phyloP scores from a whole-genome alignment of 2,888 invertebrate species.

The Oscheius sp. region DNA sequence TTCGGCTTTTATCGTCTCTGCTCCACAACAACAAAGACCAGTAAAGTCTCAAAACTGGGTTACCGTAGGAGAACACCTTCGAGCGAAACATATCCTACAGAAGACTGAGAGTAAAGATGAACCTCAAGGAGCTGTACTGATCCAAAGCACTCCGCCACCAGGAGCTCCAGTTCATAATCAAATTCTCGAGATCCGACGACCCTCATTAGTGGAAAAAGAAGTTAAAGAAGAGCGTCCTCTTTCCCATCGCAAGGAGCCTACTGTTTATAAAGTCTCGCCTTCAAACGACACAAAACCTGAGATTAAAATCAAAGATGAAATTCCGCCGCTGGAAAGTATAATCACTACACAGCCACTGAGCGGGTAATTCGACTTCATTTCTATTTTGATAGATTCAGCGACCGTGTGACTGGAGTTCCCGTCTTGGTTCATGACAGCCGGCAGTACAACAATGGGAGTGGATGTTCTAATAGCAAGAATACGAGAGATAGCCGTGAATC shows the following conservation, averaged over 20 bases:
- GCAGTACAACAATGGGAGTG: background rate
- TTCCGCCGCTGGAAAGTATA: slow-evolving; percentile 42
- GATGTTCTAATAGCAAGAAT: background rate
- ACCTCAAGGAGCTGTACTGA: slow-evolving; percentile 12
- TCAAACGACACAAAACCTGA: background rate
- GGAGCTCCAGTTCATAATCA: slow-evolving; percentile 9
- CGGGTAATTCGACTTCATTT: slow-evolving; percentile 7
- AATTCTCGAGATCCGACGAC: slow-evolving; percentile 7
- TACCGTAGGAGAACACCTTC: slow-evolving; percentile 53
- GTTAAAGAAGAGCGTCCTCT: background rate
- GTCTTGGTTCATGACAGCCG: slow-evolving; percentile 6
- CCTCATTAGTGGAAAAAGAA: background rate
- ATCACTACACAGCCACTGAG: slow-evolving; percentile 40
- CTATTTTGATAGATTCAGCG: slow-evolving; percentile 21
- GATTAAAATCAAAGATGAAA: slow-evolving; percentile 4
- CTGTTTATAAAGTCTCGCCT: background rate
- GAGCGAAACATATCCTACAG: slow-evolving; percentile 37
- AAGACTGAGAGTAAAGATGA: background rate
- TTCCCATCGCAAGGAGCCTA: background rate
- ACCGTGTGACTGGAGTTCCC: slow-evolving; percentile 17
- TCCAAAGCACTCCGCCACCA: background rate
- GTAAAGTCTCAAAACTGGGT: too few relatives aligned
- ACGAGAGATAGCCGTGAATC: slow-evolving; percentile 1
- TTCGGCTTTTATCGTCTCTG: slow-evolving; percentile 3
- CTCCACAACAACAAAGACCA: slow-evolving; percentile 2